Evolutionary conservation across 2,797 vertebrate species (phyloP).

Genomic region (Sebastes oblongus): DNA sequence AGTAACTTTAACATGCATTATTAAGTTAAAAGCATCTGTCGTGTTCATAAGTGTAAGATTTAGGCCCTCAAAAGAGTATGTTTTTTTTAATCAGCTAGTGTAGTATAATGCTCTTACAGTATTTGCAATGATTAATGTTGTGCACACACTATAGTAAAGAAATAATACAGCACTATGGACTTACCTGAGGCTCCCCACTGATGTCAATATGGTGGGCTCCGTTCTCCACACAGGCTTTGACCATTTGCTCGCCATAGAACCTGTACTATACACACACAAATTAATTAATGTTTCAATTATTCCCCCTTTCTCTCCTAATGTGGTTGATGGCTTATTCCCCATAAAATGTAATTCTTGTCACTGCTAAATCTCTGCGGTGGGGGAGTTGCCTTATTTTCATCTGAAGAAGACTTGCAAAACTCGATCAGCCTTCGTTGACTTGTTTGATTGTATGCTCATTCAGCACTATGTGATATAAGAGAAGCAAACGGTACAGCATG

Average conservation of each 20-base stretch:
- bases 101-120: too few relatives aligned
- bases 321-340: neutral
- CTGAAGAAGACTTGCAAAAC: neutral
- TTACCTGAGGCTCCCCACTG: slow-evolving; percentile 95
- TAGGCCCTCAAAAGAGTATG: too few relatives aligned
- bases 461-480: neutral
- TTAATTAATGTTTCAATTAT: neutral
- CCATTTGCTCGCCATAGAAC: slow-evolving; percentile 91
- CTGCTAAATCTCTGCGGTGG: neutral
- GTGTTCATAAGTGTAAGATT: neutral
- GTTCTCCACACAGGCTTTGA: slow-evolving; percentile 94
- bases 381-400: neutral
- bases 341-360: neutral
- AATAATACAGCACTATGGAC: neutral
- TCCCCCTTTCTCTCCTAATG: neutral
- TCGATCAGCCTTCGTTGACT: neutral
- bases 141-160: neutral
- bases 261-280: slow-evolving; percentile 52
- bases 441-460: neutral
- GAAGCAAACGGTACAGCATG: neutral
- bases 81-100: too few relatives aligned
- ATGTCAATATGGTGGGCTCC: slow-evolving; percentile 92
- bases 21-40: neutral
- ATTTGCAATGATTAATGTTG: neutral
- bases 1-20: too few relatives aligned